Conservation (phyloP, 2,113 vertebrate genomes). For the Corythoichthys intestinalis region DNA sequence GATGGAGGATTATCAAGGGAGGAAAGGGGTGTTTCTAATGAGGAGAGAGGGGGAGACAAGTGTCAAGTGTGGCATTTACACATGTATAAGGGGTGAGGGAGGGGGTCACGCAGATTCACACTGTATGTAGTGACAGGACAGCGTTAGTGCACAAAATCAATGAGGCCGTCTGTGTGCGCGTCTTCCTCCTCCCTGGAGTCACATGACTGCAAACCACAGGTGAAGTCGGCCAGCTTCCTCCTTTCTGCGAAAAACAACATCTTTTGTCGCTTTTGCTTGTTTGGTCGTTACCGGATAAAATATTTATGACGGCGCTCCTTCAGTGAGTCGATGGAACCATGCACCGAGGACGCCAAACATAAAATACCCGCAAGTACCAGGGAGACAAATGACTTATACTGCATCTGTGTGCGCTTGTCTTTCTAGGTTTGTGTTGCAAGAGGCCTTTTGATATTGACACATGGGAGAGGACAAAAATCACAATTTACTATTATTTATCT, state of each 20-base stretch:
- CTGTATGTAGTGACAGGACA: constrained; percentile 54
- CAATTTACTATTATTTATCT: neutral
- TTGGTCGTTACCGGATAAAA: constrained; percentile 46
- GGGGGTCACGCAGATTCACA: constrained; percentile 27
- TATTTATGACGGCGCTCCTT: constrained; percentile 46
- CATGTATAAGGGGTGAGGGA: constrained; percentile 42
- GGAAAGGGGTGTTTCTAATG: neutral
- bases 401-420: neutral
- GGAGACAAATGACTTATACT: constrained; percentile 14
- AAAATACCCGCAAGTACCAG: constrained; percentile 30
- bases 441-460: neutral
- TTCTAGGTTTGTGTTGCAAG: neutral
- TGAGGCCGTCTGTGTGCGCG: constrained; percentile 26
- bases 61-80: constrained; percentile 62
- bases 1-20: constrained; percentile 8
- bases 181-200: neutral
- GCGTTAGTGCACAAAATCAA: constrained; percentile 62
- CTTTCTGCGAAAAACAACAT: neutral
- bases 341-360: constrained; percentile 29
- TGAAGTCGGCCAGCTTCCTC: constrained; percentile 1
- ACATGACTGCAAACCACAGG: constrained; percentile 3
- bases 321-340: constrained; percentile 30
- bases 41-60: constrained; percentile 34
- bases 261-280: constrained; percentile 26
- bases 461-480: no score